phyloP scores from a whole-genome alignment of 2,888 invertebrate species.

The Caenorhabditis sinica region DNA sequence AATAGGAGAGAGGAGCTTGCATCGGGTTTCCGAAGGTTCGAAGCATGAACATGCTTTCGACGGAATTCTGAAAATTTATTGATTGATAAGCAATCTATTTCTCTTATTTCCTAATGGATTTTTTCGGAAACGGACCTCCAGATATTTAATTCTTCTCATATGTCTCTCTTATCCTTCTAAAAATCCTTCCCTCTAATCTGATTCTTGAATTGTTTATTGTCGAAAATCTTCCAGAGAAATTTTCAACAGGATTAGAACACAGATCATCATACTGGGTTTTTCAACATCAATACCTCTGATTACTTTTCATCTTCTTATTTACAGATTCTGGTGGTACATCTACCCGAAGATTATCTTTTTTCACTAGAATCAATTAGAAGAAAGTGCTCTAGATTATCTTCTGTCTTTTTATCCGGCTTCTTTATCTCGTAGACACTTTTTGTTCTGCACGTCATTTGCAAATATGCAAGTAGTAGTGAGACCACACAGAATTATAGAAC shows the following conservation, averaged over 20 bases:
- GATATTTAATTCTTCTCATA: not conserved
- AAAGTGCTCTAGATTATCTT: slow-evolving; percentile 35
- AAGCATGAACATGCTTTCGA: slow-evolving; percentile 67
- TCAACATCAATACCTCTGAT: slow-evolving; percentile 5
- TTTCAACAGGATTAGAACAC: slow-evolving; percentile 30
- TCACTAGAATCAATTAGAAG: slow-evolving; percentile 11
- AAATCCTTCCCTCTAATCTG: not conserved
- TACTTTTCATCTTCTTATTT: slow-evolving; percentile 6
- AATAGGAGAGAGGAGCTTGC: slow-evolving; percentile 70
- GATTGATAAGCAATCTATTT: not conserved
- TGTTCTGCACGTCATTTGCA: slow-evolving; percentile 14
- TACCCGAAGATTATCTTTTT: slow-evolving; percentile 6
- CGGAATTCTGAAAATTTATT: slow-evolving; percentile 57
- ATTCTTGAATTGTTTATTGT: slow-evolving; percentile 24
- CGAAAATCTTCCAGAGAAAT: not conserved
- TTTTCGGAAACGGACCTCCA: not conserved
- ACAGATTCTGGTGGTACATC: not conserved
- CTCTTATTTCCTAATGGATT: not conserved
- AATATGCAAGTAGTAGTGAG: not conserved
- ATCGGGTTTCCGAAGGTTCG: slow-evolving; percentile 70
- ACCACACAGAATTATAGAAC: not conserved
- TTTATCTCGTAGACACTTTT: not conserved
- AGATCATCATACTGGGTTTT: not conserved
- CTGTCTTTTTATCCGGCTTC: not conserved
- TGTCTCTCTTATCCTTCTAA: too few species aligned